Percentiles rank a stretch among this genome's conserved stretches.
Conservation (phyloP, 2,888 invertebrate species). For the Drosophila borealis region DNA sequence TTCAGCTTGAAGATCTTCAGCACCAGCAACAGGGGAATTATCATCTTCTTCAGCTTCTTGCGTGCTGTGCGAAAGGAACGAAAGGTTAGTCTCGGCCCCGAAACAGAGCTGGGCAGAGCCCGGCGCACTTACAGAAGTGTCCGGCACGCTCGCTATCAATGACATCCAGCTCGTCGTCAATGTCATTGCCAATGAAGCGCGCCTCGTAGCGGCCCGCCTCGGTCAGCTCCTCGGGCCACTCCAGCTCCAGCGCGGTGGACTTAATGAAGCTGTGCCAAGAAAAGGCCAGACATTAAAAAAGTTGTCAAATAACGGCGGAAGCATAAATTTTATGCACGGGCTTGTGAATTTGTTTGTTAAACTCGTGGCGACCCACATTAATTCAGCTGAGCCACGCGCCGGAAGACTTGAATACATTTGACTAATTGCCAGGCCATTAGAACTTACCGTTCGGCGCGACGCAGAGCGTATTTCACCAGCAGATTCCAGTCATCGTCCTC, state of each 20-base stretch:
- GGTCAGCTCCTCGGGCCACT: slow-evolving; percentile 91
- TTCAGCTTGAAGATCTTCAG: slow-evolving; percentile 94
- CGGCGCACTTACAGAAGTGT: slow-evolving; percentile 89
- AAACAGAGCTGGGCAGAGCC: slow-evolving; percentile 8
- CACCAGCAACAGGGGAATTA: slow-evolving; percentile 92
- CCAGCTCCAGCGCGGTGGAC: slow-evolving; percentile 91
- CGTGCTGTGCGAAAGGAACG: slow-evolving; percentile 87
- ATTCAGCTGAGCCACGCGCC: slow-evolving; percentile 41
- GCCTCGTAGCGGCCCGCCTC: slow-evolving; percentile 91
- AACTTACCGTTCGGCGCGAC: slow-evolving; percentile 89
- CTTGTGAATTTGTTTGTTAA: slow-evolving; percentile 16
- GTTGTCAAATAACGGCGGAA: slow-evolving; percentile 41
- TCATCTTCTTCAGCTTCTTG: slow-evolving; percentile 92
- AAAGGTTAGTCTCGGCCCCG: slow-evolving; percentile 8
- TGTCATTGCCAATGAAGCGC: slow-evolving; percentile 93
- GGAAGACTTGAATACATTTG: slow-evolving; percentile 41
- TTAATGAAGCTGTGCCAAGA: slow-evolving; percentile 88
- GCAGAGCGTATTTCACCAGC: slow-evolving; percentile 90
- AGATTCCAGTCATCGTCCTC: slow-evolving; percentile 93
- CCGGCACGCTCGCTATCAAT: slow-evolving; percentile 92
- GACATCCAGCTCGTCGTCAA: slow-evolving; percentile 92
- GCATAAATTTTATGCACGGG: slow-evolving; percentile 54
- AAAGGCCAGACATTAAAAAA: slow-evolving; percentile 2
- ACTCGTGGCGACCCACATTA: slow-evolving; percentile 50
- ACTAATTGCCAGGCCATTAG: slow-evolving; percentile 50